Base-by-base conservation (phyloP, 2,797 vertebrate species). In the Clarias laeviceps region DNA sequence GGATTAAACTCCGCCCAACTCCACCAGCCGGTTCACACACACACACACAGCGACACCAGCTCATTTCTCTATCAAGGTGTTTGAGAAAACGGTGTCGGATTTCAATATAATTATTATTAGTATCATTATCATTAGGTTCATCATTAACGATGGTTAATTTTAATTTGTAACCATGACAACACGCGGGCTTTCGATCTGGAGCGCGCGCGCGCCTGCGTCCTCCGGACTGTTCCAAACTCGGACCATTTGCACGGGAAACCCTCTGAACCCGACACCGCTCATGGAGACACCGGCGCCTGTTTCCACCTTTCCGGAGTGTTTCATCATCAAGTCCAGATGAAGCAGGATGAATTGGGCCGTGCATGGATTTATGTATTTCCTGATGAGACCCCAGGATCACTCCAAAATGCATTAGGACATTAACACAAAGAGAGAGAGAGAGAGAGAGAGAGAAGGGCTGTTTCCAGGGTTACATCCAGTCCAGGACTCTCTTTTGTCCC, bases 211-310 rank as follows among this genome's bases (percentile, higher is more conserved):
- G n/a, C 5, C 64, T 81, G 73, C 79, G 66, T 37, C 82, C 86
- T 89, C 83, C 86, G 72, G 85, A 88, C 54, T 80, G 8, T 40
- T 57, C 37, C 40, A n/a, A 80, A 78, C 11, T 80, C 64, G 76
- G n/a, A 84, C n/a, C 72, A 81, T 83, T 64, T 87, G 64, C 54
- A 74, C 78, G 57, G 85, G 87, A 78, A 82, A 84, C 78, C 80
- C 57, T 29, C 65, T 86, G 54, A 88, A 87, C 76, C 82, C 56
- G 85, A 83, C 40, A 78, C 87, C n/a, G 82, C 45, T 73, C 77
- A 86, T 87, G 86, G 74, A 50, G 1, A 50, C 45, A 12, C 45
- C 45, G 45, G 45, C 81, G 66, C 91, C 87, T 84, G 88, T 85
- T 3, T 86, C 7, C 83, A 70, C 86, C 54, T n/a, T n/a, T 40